Percentiles rank a stretch among this genome's conserved stretches.
phyloP scores from a whole-genome alignment of 2,797 vertebrate species.

The Sebastes oblongus region DNA sequence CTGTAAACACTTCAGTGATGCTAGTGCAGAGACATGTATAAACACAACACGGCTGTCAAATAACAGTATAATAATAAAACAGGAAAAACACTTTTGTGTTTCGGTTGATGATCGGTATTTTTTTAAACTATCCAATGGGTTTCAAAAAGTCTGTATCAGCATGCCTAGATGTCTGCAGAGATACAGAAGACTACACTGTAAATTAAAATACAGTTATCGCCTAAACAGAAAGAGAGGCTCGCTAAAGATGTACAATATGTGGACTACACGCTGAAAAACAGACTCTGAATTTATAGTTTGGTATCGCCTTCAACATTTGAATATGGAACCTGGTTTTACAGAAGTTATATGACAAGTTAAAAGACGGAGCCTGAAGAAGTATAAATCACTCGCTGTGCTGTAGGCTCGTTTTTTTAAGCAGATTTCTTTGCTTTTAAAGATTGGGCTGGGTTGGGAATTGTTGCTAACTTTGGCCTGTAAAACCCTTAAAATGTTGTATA shows the following conservation, averaged over 20 bases:
- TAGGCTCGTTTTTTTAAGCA: not conserved
- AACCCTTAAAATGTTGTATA: not conserved
- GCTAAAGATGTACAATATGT: not conserved
- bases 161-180: not conserved
- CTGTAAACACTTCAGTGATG: slow-evolving; percentile 19
- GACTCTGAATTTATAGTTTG: not conserved
- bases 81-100: not conserved
- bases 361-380: not conserved
- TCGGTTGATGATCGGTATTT: not conserved
- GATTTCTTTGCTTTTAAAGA: not conserved
- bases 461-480: not conserved
- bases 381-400: not conserved
- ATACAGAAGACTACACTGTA: not conserved
- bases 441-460: not conserved
- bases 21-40: slow-evolving; percentile 17
- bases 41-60: slow-evolving; percentile 10
- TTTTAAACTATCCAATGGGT: not conserved
- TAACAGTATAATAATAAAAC: too few relatives aligned
- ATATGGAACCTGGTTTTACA: not conserved
- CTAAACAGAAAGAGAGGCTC: not conserved
- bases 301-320: not conserved
- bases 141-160: not conserved
- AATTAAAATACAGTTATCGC: not conserved
- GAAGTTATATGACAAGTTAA: not conserved
- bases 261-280: not conserved